These are phyloP conservation scores for Vanacampus margaritifer DNA, from an alignment of 2,113 vertebrate species.

Conservation along the genomic window DNA sequence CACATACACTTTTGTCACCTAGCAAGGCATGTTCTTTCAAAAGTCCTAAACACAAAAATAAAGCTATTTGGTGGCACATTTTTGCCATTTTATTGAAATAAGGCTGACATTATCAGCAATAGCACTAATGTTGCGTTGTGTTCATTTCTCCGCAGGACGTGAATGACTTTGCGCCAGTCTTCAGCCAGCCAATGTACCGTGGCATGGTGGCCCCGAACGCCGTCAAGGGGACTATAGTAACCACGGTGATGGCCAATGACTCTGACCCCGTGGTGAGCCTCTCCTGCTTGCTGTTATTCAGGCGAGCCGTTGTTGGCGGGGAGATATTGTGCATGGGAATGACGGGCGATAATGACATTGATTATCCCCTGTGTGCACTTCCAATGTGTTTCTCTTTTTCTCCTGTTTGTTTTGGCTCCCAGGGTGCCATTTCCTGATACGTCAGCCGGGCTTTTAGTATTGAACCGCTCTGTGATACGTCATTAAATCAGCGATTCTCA, in stretches of 20 bases:
- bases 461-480: no score
- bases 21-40: no score
- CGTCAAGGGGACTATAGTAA: conserved; percentile 86
- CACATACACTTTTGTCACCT: no score
- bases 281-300: conserved; percentile 34
- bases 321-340: conserved; percentile 20
- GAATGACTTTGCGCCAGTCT: conserved; percentile 93
- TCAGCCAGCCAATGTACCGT: conserved; percentile 83
- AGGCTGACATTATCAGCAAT: neutral
- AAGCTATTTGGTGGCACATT: no score
- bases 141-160: conserved; percentile 82
- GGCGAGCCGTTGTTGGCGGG: conserved; percentile 21
- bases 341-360: conserved; percentile 19
- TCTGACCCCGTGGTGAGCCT: conserved; percentile 86
- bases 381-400: conserved; percentile 4
- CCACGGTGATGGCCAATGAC: conserved; percentile 85
- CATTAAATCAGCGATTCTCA: no score
- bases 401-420: neutral
- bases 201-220: conserved; percentile 96
- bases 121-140: conserved; percentile 28
- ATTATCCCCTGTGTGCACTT: neutral
- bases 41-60: no score
- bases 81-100: neutral
- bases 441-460: no score
- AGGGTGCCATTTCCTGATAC: neutral